Percentiles rank a stretch among this genome's conserved stretches.
These are phyloP conservation scores for Regulus satrapa DNA, from an alignment of 2,113 vertebrate species.

Conservation along the genomic window DNA sequence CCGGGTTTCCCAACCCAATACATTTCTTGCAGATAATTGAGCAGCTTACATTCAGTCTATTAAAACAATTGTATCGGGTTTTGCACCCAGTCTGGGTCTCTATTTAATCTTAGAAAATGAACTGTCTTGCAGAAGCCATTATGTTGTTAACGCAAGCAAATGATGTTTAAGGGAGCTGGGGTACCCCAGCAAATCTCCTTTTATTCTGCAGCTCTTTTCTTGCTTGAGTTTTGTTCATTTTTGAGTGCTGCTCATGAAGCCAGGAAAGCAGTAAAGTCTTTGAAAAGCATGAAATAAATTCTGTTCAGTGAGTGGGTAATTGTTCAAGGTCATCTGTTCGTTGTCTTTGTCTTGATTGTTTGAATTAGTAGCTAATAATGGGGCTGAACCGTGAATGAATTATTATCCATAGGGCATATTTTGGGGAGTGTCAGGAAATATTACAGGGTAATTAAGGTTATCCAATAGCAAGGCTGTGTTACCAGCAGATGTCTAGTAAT, in stretches of 20 bases:
- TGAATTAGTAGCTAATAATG: constrained; percentile 79
- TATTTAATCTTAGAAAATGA: neutral
- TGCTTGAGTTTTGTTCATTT: constrained; percentile 43
- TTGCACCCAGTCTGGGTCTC: neutral
- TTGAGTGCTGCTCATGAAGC: constrained; percentile 24
- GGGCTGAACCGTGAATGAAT: constrained; percentile 77
- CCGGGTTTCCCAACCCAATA: neutral
- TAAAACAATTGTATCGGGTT: neutral
- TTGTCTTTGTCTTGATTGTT: constrained; percentile 76
- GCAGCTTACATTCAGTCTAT: neutral
- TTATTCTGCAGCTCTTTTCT: constrained; percentile 3
- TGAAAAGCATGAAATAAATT: constrained; percentile 75
- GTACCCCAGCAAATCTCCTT: neutral
- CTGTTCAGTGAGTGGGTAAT: constrained; percentile 69
- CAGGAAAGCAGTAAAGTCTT: constrained; percentile 49
- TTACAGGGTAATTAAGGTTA: constrained; percentile 78
- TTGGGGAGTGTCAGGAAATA: constrained; percentile 80
- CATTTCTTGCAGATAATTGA: neutral
- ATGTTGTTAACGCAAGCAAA: constrained; percentile 2
- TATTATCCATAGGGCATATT: constrained; percentile 76
- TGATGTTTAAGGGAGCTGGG: neutral
- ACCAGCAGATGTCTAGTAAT: constrained; percentile 81
- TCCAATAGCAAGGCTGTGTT: constrained; percentile 74
- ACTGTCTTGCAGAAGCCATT: neutral
- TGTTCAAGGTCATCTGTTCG: constrained; percentile 76